Evolutionary conservation across 1,140 invertebrate species (phyloP).

Genomic region (Macrotrachela quadricornifera): DNA sequence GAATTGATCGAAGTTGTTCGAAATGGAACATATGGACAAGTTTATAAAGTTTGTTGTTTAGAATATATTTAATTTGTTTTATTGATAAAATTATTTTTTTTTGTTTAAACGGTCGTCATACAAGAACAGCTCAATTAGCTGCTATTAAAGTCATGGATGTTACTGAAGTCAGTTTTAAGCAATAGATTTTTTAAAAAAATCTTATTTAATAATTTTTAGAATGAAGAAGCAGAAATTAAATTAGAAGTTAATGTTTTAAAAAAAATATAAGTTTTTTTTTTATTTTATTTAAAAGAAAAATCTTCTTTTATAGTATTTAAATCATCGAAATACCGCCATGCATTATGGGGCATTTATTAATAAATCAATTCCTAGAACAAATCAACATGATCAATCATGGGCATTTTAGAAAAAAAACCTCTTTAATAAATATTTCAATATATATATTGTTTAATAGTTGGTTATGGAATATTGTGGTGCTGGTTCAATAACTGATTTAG

Average conservation of each 20-base stretch:
- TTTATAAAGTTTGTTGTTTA: slow-evolving; percentile 63
- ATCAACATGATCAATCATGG: slow-evolving; percentile 75
- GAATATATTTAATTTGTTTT: no score
- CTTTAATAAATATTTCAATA: no score
- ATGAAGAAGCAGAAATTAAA: slow-evolving; percentile 99
- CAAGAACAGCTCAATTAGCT: slow-evolving; percentile 92
- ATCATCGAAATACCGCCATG: slow-evolving; percentile 96
- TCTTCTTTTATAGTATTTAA: slow-evolving; percentile 55
- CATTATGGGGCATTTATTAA: slow-evolving; percentile 99
- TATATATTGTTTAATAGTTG: slow-evolving; percentile 27
- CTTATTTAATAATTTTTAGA: slow-evolving; percentile 19
- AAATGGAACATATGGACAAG: slow-evolving; percentile 99
- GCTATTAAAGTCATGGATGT: slow-evolving; percentile 99
- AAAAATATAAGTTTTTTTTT: slow-evolving; percentile 33
- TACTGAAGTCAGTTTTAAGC: slow-evolving; percentile 46
- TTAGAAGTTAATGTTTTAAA: slow-evolving; percentile 97
- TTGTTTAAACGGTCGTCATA: slow-evolving; percentile 85
- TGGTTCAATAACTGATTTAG: slow-evolving; percentile 91
- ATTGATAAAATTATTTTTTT: no score
- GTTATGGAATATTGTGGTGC: slow-evolving; percentile 99
- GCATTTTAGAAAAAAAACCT: no score
- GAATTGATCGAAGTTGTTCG: slow-evolving; percentile 98
- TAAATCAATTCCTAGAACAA: slow-evolving; percentile 73
- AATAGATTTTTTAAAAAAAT: no score
- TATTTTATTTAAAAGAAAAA: not conserved